Evolutionary conservation across 2,113 vertebrate genomes (phyloP).

Genomic region (Emberiza fucata): DNA sequence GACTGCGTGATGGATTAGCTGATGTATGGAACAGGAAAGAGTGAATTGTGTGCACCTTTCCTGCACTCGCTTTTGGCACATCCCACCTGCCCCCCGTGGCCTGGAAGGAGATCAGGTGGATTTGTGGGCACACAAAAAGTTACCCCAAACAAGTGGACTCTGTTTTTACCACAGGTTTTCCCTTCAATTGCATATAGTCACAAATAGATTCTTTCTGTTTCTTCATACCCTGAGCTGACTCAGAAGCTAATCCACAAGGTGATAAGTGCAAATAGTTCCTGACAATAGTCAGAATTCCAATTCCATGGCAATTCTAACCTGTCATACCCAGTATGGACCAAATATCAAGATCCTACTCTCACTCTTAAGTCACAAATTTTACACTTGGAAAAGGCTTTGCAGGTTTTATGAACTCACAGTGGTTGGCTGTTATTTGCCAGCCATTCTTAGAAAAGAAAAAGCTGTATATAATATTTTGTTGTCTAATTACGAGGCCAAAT

Average conservation of each 20-base stretch:
- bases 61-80: background rate
- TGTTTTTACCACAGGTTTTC: background rate
- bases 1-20: background rate
- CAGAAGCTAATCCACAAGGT: background rate
- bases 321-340: background rate
- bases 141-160: background rate
- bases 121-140: background rate
- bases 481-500: background rate
- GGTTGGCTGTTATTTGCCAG: background rate
- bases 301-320: background rate
- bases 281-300: background rate
- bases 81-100: background rate
- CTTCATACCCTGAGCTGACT: background rate
- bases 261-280: background rate
- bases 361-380: background rate
- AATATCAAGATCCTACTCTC: background rate
- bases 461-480: background rate
- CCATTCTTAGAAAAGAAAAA: background rate
- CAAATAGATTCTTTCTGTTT: background rate
- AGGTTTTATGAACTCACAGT: background rate
- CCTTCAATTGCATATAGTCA: fast-evolving
- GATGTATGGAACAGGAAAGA: background rate
- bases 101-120: background rate
- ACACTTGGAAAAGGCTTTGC: background rate
- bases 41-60: background rate